Base-by-base conservation (phyloP, 1,140 invertebrate species). In the Mizuhopecten yessoensis region DNA sequence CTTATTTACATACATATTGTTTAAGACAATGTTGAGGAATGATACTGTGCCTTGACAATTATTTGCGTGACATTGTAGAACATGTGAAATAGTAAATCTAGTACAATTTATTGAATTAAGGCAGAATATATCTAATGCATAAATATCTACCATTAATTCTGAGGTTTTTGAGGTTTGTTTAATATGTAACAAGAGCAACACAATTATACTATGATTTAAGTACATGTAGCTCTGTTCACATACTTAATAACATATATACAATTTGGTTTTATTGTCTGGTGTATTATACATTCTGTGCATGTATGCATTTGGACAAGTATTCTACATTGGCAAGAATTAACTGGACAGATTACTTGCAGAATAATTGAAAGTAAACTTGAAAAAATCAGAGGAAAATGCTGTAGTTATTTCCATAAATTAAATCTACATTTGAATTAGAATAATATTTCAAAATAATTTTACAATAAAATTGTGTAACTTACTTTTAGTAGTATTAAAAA, bases 251-350 rank as follows among this genome's bases (percentile, higher is more conserved):
- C 57, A 13, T 75, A 75, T 75, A 75, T 75, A 75, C 57, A 75
- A 75, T 29, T 17, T 75, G 57, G 57, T 75, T 75, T 75, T 29
- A 29, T 3, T 75, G 57, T 75, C n/a, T 75, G 57, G 57, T 75
- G 57, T 75, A 75, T 75, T 75, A 75, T 75, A 75, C 57, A 75
- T 75, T 75, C 5, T 75, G 57, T 75, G 57, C 57, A 29, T 75
- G 57, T 29, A n/a, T 75, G 57, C 23, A 75, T 75, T 75, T 75
- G 23, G 57, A 75, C n/a, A 75, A n/a, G 23, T 75, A 17, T 75
- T 75, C 23, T 75, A 75, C 23, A 75, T 75, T 75, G 57, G 57
- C 57, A 75, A 75, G 57, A 75, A 75, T 29, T 29, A n/a, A 29
- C 57, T 29, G n/a, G 57, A 75, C 57, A 75, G 57, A 75, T 75